phyloP scores from a whole-genome alignment of 2,797 vertebrate species.

The Botia kubotai region DNA sequence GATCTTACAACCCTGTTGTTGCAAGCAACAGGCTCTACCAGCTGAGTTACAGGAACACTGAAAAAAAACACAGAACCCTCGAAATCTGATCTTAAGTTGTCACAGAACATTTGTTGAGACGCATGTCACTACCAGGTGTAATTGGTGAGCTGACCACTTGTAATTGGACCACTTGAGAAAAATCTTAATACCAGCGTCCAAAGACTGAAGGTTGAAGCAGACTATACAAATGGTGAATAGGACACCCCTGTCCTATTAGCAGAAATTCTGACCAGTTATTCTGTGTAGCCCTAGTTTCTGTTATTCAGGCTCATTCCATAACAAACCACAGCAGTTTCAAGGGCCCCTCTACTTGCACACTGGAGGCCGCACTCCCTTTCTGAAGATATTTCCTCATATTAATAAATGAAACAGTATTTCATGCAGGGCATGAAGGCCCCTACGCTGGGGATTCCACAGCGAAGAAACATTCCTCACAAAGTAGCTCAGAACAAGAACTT shows the following conservation, averaged over 20 bases:
- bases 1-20: too few relatives aligned
- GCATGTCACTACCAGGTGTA: too few relatives aligned
- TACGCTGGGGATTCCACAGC: constrained; percentile 54
- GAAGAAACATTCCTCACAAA: constrained; percentile 61
- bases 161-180: too few relatives aligned
- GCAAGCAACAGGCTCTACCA: too few relatives aligned
- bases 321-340: constrained; percentile 46
- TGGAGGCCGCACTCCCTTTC: constrained; percentile 37
- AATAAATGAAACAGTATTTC: constrained; percentile 62
- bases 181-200: neutral
- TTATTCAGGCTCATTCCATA: constrained; percentile 37
- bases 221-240: neutral
- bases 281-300: constrained; percentile 31
- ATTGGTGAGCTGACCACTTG: too few relatives aligned
- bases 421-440: constrained; percentile 51
- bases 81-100: too few relatives aligned
- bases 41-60: too few relatives aligned
- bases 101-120: too few relatives aligned
- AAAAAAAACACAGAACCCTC: too few relatives aligned
- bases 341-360: constrained; percentile 38
- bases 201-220: constrained; percentile 14
- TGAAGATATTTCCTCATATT: constrained; percentile 59
- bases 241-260: constrained; percentile 21
- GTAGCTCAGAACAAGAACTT: constrained; percentile 54
- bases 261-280: constrained; percentile 12